phyloP scores from a whole-genome alignment of 2,797 vertebrate species.

The Micropoecilia bifurca region DNA sequence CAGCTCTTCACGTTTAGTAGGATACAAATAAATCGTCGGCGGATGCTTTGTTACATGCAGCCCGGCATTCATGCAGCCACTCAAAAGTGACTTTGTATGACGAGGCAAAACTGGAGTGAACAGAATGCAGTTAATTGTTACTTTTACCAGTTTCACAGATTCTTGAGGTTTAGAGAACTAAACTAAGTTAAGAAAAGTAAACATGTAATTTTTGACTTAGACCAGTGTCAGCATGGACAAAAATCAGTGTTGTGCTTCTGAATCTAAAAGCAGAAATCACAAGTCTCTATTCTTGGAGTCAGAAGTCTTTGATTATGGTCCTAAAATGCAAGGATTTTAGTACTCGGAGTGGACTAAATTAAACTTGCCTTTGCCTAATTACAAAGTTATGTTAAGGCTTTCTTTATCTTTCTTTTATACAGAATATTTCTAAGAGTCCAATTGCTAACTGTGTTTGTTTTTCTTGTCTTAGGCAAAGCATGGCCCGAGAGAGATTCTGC shows the following conservation, averaged over 20 bases:
- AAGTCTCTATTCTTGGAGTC: too few relatives aligned
- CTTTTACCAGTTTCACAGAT: constrained; percentile 36
- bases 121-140: constrained; percentile 37
- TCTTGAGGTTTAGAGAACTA: constrained; percentile 25
- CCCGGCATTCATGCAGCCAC: constrained; percentile 22
- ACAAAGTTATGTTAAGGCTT: neutral
- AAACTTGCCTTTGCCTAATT: neutral
- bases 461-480: constrained; percentile 68
- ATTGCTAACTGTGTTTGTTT: constrained; percentile 40
- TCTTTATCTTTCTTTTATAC: neutral
- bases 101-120: constrained; percentile 38
- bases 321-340: too few relatives aligned
- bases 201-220: neutral
- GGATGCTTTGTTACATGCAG: constrained; percentile 40
- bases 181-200: neutral
- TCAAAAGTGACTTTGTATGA: constrained; percentile 37
- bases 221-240: neutral
- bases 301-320: too few relatives aligned
- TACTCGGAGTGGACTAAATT: neutral
- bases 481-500: constrained; percentile 54
- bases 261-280: too few relatives aligned
- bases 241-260: neutral
- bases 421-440: constrained; percentile 6
- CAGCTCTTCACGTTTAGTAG: constrained; percentile 44
- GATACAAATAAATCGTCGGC: constrained; percentile 51